Evolutionary conservation across 53 echinoderm and acorn worm species (phyloP), one percentile per base, ranked within the genome.

Genomic region (Luidia sarsii): DNA sequence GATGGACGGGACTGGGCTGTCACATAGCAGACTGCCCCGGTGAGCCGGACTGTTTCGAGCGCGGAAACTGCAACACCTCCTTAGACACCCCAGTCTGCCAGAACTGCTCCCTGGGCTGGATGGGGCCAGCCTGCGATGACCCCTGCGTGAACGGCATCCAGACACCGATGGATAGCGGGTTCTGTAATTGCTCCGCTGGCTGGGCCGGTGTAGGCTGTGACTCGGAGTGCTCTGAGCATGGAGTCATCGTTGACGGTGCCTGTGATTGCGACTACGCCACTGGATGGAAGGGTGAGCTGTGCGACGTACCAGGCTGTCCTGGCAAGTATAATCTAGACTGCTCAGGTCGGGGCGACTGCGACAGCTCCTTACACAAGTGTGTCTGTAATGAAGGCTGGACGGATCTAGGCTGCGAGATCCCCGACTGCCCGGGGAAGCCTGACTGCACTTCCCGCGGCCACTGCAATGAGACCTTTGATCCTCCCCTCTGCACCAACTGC

Each of bases 131-230:
- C 25, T 94, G 94, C 83, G 73, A 79, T 65, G 86, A 91, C 29
- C 88, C 82, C 6, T 94, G 94, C 74, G 75, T 88, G 4, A 79
- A 94, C 79, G 94, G 94, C 18, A 24, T 79, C 3, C 94, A 91
- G 50, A 52, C 48, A 48, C 94, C 94, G 1, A 94, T 94, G 89
- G 83, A 94, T 48, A 94, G 94, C 73, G 91, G 91, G 1, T 71
- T 71, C 23, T 94, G 94, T 61, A 68, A 84, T 29, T 94, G 94
- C 34, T 84, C 84, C 10, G 80, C 88, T 16, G 94, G 94, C 21
- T 94, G 94, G 94, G 85, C 75, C 49, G 91, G 94, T 33, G 90
- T 89, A 28, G 90, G 94, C 33, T 94, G 94, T 61, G 89, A 94
- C 61, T 88, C 88, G 0, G 94, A 94, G 41, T 94, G 94, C 30